A percentile compares a stretch with the other conserved stretches of the same genome.
Evolutionary conservation across 53 echinoderm and acorn worm genomes (phyloP).

Genomic region (Luidia sarsii): DNA sequence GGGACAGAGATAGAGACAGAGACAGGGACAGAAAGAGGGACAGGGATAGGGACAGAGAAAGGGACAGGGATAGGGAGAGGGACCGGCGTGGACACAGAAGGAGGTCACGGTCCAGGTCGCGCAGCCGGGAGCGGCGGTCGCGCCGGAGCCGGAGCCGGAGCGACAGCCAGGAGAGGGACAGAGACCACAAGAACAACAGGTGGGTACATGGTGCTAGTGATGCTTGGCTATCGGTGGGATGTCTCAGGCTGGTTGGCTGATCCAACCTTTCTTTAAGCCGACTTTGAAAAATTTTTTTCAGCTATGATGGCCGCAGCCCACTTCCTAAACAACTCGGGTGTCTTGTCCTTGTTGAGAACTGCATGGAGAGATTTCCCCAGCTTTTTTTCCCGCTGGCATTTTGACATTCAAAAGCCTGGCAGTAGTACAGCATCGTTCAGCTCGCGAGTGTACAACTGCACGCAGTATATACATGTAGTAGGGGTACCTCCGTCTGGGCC

Average conservation of each 20-base stretch:
- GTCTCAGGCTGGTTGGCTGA: background rate
- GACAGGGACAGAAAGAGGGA: conserved; percentile 23
- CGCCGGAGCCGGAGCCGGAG: conserved; percentile 55
- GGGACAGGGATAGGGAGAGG: conserved; percentile 54
- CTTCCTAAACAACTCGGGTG: no score
- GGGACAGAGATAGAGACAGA: conserved; percentile 51
- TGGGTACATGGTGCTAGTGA: no score
- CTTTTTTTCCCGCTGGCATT: no score
- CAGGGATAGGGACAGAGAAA: conserved; percentile 60
- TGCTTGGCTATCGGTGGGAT: no score
- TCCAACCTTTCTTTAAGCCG: background rate
- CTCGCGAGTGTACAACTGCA: no score
- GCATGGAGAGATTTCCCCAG: no score
- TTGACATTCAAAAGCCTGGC: no score
- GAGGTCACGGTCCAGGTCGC: conserved; percentile 65
- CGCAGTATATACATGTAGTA: no score
- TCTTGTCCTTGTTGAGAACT: no score
- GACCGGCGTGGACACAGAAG: conserved; percentile 55
- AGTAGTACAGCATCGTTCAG: no score
- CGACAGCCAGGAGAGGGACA: conserved; percentile 30
- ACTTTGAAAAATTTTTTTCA: background rate
- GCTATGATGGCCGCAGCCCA: no score
- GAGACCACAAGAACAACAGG: conserved; percentile 53
- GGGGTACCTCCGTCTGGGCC: no score
- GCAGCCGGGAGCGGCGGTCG: conserved; percentile 53